These are phyloP conservation scores for Austrolebias charrua DNA, from an alignment of 2,797 vertebrate genomes.

Conservation along the genomic window DNA sequence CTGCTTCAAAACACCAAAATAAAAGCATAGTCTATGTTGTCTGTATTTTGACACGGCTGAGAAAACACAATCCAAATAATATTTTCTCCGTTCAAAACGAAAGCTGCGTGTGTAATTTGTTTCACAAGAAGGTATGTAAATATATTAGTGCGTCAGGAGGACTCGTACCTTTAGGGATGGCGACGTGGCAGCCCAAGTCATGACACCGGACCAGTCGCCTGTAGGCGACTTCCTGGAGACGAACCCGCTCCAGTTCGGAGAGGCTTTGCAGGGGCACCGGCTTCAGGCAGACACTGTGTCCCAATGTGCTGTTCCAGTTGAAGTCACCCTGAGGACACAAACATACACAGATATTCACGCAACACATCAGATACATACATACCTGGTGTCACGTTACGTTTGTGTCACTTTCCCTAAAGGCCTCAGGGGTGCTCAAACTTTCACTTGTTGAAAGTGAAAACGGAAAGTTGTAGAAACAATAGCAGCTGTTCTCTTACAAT, in stretches of 20 bases:
- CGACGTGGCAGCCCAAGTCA: constrained; percentile 93
- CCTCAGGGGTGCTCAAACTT: constrained; percentile 1
- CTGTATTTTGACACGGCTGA: too few species aligned
- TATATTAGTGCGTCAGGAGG: constrained; percentile 7
- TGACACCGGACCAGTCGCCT: constrained; percentile 89
- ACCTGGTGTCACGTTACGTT: constrained; percentile 1
- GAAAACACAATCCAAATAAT: too few species aligned
- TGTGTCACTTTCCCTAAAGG: neutral
- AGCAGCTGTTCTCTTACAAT: neutral
- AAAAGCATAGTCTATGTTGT: too few species aligned
- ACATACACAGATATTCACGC: neutral
- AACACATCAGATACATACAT: constrained; percentile 6
- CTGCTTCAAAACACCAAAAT: too few species aligned
- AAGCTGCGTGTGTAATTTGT: neutral
- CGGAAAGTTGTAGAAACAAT: neutral
- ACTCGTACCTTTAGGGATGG: constrained; percentile 93
- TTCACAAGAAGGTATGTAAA: constrained; percentile 2
- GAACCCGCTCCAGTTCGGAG: constrained; percentile 92
- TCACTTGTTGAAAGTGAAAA: constrained; percentile 26
- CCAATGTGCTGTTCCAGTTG: constrained; percentile 94
- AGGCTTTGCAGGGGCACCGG: constrained; percentile 93
- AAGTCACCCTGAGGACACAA: constrained; percentile 86
- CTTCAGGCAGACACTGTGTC: constrained; percentile 87
- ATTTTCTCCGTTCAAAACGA: neutral
- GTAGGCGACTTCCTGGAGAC: constrained; percentile 94